Evolutionary conservation across 2,797 vertebrate genomes (phyloP), one percentile per base, ranked within the genome.

Genomic region (Artibeus jamaicensis): DNA sequence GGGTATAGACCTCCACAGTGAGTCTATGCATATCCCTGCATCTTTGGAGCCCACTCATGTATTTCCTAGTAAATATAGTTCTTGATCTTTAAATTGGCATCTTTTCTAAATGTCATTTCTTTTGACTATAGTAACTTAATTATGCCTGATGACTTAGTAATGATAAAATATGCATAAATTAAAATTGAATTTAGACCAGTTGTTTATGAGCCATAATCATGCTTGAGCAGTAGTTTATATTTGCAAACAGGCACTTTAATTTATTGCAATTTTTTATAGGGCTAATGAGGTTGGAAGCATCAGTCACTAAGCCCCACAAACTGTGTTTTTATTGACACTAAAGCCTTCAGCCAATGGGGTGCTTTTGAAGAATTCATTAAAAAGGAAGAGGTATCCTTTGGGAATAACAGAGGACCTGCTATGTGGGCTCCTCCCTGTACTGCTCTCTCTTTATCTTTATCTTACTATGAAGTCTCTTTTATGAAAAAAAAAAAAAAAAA

Each of bases 161-260:
- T 95, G 59, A 85, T 62, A 93, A 87, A 93, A 55, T 53, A 93
- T 87, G 37, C 73, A 65, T 87, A 95, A 94, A 93, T 95, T 77
- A 95, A 93, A 95, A 81, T 5, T 84, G 44, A 89, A 91, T 93
- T 91, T 74, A 85, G 71, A 67, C 48, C 89, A 88, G 37, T 55
- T 94, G 32, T 70, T 96, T 96, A 86, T 97, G 96, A 86, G 83
- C 73, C 12, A 48, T 93, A 96, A 95, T 97, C 81, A 88, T 87
- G 71, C 37, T 77, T 86, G 67, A 95, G 86, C 48, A 73, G 67
- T 92, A 82, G 4, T 90, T 94, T 89, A 67, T 90, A 55, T 96
- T 96, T 96, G 37, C 32, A 77, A 89, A 55, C 11, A 74, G 83
- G 21, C 10, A 89, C 70, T 89, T 92, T 85, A 89, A 82, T 91